Percentiles rank a stretch among this genome's conserved stretches.
Evolutionary conservation across 2,113 vertebrate genomes (phyloP).

Genomic region (Cyrtonyx montezumae): DNA sequence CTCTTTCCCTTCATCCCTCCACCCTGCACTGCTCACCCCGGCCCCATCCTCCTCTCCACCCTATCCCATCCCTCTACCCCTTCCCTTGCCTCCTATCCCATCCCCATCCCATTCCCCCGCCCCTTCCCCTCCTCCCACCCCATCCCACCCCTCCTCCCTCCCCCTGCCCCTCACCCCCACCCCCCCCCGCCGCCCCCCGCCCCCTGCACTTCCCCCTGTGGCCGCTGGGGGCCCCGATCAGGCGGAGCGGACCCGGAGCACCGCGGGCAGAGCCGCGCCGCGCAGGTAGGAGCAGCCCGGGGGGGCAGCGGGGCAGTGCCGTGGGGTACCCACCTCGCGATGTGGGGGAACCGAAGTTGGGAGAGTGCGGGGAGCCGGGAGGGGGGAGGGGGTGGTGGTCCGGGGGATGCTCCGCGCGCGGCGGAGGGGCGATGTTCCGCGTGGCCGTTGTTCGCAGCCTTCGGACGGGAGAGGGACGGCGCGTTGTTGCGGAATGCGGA

Average conservation of each 20-base stretch:
- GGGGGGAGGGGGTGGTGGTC: neutral
- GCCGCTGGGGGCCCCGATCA: conserved; percentile 21
- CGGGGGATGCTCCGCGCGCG: neutral
- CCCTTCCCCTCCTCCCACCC: neutral
- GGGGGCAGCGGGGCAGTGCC: neutral
- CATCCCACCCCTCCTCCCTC: neutral
- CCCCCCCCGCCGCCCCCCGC: neutral
- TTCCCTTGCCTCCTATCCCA: too few relatives aligned
- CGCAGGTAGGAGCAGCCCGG: conserved; percentile 56
- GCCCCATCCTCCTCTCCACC: neutral
- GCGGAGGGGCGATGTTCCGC: neutral
- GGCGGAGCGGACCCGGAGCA: neutral
- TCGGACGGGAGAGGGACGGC: neutral
- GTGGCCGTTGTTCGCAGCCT: neutral
- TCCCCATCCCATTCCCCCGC: too few relatives aligned
- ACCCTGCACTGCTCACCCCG: neutral
- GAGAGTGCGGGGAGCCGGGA: neutral
- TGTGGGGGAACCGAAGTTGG: neutral
- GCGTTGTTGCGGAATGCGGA: neutral
- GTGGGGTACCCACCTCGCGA: neutral
- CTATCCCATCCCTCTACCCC: too few relatives aligned
- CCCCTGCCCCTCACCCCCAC: neutral
- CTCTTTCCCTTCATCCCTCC: neutral
- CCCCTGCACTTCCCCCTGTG: neutral
- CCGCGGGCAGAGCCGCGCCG: neutral